phyloP scores from a whole-genome alignment of 2,113 vertebrate species.

The Zosterops pallidus region DNA sequence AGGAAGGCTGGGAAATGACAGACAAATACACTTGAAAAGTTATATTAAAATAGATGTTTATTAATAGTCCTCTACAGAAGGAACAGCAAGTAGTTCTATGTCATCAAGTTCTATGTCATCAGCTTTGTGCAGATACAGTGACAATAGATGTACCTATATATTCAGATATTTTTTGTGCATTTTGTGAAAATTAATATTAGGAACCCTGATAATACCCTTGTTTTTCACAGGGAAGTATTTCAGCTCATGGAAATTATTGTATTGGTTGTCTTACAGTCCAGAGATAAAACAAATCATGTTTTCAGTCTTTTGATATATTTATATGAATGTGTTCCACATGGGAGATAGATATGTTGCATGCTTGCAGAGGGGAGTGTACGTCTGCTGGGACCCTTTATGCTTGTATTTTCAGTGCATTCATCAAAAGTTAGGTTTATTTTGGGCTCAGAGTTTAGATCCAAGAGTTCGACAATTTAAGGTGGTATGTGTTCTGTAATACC shows the following conservation, averaged over 20 bases:
- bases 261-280: background rate
- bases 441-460: background rate
- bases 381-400: background rate
- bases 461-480: background rate
- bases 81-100: background rate
- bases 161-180: background rate
- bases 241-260: background rate
- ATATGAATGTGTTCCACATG: background rate
- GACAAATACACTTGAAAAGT: background rate
- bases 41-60: background rate
- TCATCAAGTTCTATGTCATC: background rate
- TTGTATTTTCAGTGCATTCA: background rate
- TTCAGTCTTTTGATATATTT: background rate
- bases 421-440: background rate
- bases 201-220: background rate
- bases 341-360: background rate
- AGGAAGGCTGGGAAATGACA: background rate
- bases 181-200: background rate
- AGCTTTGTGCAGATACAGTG: background rate
- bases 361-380: background rate
- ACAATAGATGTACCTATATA: background rate
- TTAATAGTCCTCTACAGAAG: background rate
- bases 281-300: background rate
- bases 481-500: background rate
- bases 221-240: background rate